These are phyloP conservation scores for Leucophora obtusa DNA, from an alignment of 2,888 invertebrate species.

Conservation along the genomic window DNA sequence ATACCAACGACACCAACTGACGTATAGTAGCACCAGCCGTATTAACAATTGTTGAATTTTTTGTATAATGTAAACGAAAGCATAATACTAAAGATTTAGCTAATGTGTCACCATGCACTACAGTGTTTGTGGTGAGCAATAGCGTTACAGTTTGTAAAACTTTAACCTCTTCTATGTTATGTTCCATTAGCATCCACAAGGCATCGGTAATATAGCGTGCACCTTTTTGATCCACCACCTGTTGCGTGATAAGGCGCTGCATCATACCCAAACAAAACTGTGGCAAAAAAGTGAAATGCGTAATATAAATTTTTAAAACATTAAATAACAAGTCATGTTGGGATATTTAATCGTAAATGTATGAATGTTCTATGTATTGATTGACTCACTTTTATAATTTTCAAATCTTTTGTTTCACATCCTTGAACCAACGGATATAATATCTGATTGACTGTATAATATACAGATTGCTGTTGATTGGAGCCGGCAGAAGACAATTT, in stretches of 20 bases:
- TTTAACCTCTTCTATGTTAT: slow-evolving; percentile 96
- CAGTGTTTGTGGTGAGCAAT: slow-evolving; percentile 94
- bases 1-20: slow-evolving; percentile 94
- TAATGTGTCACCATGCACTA: slow-evolving; percentile 95
- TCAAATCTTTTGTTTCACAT: slow-evolving; percentile 97
- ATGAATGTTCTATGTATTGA: not conserved
- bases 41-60: slow-evolving; percentile 96
- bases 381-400: slow-evolving; percentile 90
- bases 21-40: slow-evolving; percentile 98
- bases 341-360: not conserved
- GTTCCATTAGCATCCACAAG: slow-evolving; percentile 95
- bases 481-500: slow-evolving; percentile 89
- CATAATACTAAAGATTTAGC: slow-evolving; percentile 96
- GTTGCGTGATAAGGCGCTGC: slow-evolving; percentile 94
- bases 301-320: slow-evolving; percentile 13
- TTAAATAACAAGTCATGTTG: slow-evolving; percentile 5
- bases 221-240: slow-evolving; percentile 93
- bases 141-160: slow-evolving; percentile 96
- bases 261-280: slow-evolving; percentile 95
- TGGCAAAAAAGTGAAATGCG: slow-evolving; percentile 64
- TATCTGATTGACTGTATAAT: slow-evolving; percentile 94
- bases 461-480: slow-evolving; percentile 89
- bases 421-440: slow-evolving; percentile 97
- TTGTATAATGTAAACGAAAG: slow-evolving; percentile 96
- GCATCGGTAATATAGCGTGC: slow-evolving; percentile 96